phyloP scores from a whole-genome alignment of 1,140 invertebrate genomes.

The Eumeta japonica region DNA sequence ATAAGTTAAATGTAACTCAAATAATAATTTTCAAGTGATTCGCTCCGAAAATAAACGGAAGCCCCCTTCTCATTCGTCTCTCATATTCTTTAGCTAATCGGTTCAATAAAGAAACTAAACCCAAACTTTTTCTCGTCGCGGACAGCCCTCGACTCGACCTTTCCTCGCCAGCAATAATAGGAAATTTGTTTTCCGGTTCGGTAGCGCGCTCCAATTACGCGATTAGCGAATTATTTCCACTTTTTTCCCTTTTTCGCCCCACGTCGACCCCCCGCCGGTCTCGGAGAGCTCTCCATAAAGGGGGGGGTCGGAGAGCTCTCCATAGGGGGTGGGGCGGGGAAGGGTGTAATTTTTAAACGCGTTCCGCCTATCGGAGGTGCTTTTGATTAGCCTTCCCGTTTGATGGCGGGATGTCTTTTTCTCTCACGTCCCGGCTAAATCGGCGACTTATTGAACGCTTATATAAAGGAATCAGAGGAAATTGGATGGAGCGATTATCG shows the following conservation, averaged over 20 bases:
- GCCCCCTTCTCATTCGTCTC: too few relatives aligned
- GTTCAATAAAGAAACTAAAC: too few relatives aligned
- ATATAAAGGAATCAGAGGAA: too few relatives aligned
- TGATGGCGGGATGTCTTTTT: conserved; percentile 37
- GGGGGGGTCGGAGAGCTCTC: too few relatives aligned
- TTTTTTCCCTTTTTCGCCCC: conserved; percentile 31
- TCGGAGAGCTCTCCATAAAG: conserved; percentile 20
- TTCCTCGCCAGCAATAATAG: conserved; percentile 46
- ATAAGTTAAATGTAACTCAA: too few relatives aligned
- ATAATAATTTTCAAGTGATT: too few relatives aligned
- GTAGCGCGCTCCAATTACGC: conserved; percentile 52
- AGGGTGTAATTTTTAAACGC: conserved; percentile 24
- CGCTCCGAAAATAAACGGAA: too few relatives aligned
- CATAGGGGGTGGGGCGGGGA: too few relatives aligned
- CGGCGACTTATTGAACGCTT: conserved; percentile 1
- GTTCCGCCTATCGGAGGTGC: conserved; percentile 52
- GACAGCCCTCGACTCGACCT: conserved; percentile 8
- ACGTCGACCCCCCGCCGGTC: conserved; percentile 7
- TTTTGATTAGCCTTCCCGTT: conserved; percentile 54
- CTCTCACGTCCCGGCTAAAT: conserved; percentile 29
- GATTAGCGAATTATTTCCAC: conserved; percentile 57
- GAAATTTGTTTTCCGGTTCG: conserved; percentile 58
- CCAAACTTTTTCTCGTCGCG: not conserved
- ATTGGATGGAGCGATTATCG: too few relatives aligned
- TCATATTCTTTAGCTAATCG: too few relatives aligned